Evolutionary conservation across 2,797 vertebrate species (phyloP), one percentile per base, ranked within the genome.

Genomic region (Alauda arvensis): DNA sequence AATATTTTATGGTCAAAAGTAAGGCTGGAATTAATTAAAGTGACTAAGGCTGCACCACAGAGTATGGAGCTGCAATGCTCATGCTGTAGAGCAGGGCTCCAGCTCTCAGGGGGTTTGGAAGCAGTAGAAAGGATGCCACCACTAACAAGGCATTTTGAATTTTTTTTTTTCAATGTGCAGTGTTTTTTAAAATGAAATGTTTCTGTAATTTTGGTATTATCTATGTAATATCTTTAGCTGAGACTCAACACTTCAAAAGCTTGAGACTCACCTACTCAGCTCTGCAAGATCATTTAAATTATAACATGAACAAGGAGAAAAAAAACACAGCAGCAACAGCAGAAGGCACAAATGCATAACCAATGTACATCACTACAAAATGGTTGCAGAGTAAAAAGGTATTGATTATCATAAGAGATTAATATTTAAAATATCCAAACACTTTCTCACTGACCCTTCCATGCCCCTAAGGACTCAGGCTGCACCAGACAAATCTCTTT

Each of bases 311-410:
- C 18, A 51, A 51, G 83, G 65, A 86, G 61, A 77, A 57, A 56
- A 87, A 63, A 90, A 75, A 5, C 42, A 4, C 42, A 78, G 26
- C 4, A 43, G 46, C 77, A 88, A 91, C 65, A 82, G 93, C 45
- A 83, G 79, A 92, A 91, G 56, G 69, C 33, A 87, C 8, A 91
- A 93, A 88, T 56, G 48, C 70, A 86, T 89, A 95, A 88, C 28
- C 67, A 91, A 49, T 12, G 34, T 28, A 68, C 31, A 93, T 37
- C 84, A 71, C 74, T 6, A 89, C 67, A 90, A 90, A 76, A 68
- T 61, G 82, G 88, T 76, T 94, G 92, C 84, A 91, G 76, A 85
- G 26, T 87, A 88, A 95, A 95, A 95, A 95, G 66, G 74, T 76
- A 94, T 7, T 86, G 85, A 90, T 88, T 21, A 84, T 77, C 59